Evolutionary conservation across 2,113 vertebrate species (phyloP).

Genomic region (Delphinus delphis): DNA sequence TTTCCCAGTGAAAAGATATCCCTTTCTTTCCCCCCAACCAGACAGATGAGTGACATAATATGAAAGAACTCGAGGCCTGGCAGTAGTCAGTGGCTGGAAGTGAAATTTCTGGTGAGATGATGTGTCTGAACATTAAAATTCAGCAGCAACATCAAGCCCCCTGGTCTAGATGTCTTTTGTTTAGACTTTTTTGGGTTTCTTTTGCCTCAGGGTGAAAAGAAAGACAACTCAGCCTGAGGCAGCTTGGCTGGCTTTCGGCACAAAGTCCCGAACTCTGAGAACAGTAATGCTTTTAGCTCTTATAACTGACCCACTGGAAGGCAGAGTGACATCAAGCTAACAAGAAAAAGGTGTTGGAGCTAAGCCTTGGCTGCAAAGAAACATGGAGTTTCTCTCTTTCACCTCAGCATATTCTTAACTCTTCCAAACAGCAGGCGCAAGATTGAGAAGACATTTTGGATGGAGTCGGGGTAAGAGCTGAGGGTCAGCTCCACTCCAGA

Average conservation of each 20-base stretch:
- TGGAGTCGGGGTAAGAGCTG: no score
- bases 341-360: background rate
- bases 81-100: background rate
- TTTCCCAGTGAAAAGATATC: background rate
- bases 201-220: slow-evolving; percentile 36
- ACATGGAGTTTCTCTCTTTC: background rate
- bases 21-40: background rate
- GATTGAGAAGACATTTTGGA: background rate
- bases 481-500: background rate
- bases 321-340: background rate
- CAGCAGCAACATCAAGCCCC: background rate
- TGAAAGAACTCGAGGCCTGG: background rate
- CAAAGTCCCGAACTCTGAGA: background rate
- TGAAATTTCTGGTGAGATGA: slow-evolving; percentile 12
- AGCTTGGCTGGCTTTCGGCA: slow-evolving; percentile 43
- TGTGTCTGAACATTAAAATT: background rate
- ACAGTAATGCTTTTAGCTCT: background rate
- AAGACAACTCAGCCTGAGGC: slow-evolving; percentile 21
- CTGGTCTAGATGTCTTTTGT: slow-evolving; percentile 28
- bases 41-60: background rate
- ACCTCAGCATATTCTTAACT: background rate
- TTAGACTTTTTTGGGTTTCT: slow-evolving; percentile 36
- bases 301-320: background rate
- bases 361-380: background rate
- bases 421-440: background rate